Conservation (phyloP, 2,888 invertebrate genomes). For the Arrhopalites spinosus region DNA sequence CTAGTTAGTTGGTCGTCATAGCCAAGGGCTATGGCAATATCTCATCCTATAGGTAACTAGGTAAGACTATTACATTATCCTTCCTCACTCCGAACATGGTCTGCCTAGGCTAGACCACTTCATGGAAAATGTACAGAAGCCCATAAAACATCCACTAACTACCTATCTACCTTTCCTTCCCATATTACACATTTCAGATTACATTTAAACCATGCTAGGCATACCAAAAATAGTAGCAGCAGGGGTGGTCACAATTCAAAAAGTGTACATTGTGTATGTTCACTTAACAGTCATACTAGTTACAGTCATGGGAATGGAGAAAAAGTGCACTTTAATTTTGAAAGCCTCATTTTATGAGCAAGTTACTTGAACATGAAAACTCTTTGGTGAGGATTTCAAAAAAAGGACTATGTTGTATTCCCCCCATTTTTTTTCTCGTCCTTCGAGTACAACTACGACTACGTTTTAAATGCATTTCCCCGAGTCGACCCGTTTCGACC, state of each 20-base stretch:
- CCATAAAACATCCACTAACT: background rate
- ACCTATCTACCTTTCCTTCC: background rate
- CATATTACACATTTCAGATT: conserved; percentile 3
- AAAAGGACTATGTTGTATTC: too few relatives aligned
- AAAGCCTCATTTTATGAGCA: conserved; percentile 31
- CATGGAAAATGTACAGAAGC: background rate
- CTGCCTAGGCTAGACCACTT: too few relatives aligned
- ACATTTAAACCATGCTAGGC: background rate
- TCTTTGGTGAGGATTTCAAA: background rate
- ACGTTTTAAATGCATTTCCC: background rate
- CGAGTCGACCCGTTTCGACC: background rate
- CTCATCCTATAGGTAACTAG: background rate
- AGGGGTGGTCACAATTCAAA: too few relatives aligned
- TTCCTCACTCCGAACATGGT: background rate
- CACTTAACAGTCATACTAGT: background rate
- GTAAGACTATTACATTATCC: background rate
- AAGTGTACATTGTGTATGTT: too few relatives aligned
- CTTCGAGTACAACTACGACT: background rate
- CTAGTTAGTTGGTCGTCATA: background rate
- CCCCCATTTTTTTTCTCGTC: too few relatives aligned
- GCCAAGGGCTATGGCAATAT: background rate
- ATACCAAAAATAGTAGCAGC: too few relatives aligned
- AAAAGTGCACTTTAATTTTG: conserved; percentile 26
- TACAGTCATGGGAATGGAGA: background rate
- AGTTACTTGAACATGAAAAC: conserved; percentile 24